These are phyloP conservation scores for Branchipolynoe longqiensis DNA, from an alignment of 2,888 invertebrate genomes.

Conservation along the genomic window DNA sequence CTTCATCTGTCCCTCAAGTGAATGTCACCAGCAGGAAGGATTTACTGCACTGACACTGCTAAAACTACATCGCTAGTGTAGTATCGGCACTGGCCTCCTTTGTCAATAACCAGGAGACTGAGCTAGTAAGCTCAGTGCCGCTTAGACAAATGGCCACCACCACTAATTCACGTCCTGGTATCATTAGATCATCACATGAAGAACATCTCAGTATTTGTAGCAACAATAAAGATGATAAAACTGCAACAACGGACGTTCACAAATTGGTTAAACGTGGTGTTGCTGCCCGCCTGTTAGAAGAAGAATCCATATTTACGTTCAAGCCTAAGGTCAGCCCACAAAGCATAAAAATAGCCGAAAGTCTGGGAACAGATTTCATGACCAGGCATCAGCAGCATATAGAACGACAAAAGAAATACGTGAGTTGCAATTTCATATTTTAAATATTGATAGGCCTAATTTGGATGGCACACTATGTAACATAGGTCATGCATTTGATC, in stretches of 20 bases:
- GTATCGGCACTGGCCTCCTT: neutral
- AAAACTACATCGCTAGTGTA: neutral
- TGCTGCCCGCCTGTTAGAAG: slow-evolving; percentile 19
- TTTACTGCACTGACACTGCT: neutral
- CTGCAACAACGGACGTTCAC: neutral
- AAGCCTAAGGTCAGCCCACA: slow-evolving; percentile 74
- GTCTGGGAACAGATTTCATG: slow-evolving; percentile 77
- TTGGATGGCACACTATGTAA: no score
- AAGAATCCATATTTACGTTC: slow-evolving; percentile 72
- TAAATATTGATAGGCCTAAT: no score
- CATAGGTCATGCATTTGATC: no score
- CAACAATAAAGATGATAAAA: slow-evolving; percentile 13
- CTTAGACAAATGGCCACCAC: slow-evolving; percentile 18
- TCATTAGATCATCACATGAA: neutral
- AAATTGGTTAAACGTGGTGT: slow-evolving; percentile 31
- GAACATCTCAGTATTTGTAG: neutral
- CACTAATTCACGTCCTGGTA: neutral
- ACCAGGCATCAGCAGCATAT: slow-evolving; percentile 69
- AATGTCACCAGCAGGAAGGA: neutral
- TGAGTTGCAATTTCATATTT: no score
- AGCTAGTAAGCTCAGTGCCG: neutral
- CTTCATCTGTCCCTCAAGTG: neutral
- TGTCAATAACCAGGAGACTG: slow-evolving; percentile 7
- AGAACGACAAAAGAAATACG: slow-evolving; percentile 56
- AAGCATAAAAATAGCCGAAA: slow-evolving; percentile 76